Percentiles rank a stretch among this genome's conserved stretches.
Conservation (phyloP, 2,888 invertebrate genomes). For the Parnassius glacialis region DNA sequence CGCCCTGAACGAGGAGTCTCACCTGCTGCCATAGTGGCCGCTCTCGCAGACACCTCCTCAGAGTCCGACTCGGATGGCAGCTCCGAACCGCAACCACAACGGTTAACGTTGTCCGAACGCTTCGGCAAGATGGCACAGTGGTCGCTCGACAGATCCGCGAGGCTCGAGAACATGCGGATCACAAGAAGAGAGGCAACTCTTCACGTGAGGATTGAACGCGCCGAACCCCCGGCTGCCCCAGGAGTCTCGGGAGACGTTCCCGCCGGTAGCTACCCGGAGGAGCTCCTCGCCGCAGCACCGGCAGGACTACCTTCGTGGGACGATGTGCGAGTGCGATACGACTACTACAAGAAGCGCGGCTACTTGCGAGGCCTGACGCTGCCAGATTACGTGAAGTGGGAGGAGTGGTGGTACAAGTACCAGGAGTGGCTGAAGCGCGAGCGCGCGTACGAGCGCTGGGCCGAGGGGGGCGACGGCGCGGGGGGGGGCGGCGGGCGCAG, state of each 20-base stretch:
- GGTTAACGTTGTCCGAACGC: constrained; percentile 89
- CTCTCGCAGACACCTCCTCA: constrained; percentile 52
- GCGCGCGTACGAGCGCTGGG: constrained; percentile 88
- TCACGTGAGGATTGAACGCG: constrained; percentile 86
- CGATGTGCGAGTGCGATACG: constrained; percentile 92
- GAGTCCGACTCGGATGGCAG: constrained; percentile 53
- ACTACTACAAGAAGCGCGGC: constrained; percentile 93
- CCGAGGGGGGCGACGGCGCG: constrained; percentile 63
- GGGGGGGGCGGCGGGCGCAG: constrained; percentile 52
- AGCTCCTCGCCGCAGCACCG: constrained; percentile 86
- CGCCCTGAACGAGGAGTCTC: constrained; percentile 53
- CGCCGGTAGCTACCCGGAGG: constrained; percentile 89
- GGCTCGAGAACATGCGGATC: constrained; percentile 92
- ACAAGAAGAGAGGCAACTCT: constrained; percentile 87
- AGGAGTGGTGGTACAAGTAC: constrained; percentile 97
- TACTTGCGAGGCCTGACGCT: constrained; percentile 88
- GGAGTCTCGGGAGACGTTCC: constrained; percentile 80
- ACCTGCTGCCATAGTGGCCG: constrained; percentile 60
- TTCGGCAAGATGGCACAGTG: constrained; percentile 96
- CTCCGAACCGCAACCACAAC: constrained; percentile 40
- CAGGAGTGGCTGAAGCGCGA: constrained; percentile 95
- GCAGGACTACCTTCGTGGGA: constrained; percentile 91
- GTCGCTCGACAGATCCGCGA: constrained; percentile 90
- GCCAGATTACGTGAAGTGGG: constrained; percentile 95
- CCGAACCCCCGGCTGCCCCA: constrained; percentile 24